These are phyloP conservation scores for Otolemur crassicaudatus DNA, from an alignment of 2,797 vertebrate genomes.

Conservation along the genomic window DNA sequence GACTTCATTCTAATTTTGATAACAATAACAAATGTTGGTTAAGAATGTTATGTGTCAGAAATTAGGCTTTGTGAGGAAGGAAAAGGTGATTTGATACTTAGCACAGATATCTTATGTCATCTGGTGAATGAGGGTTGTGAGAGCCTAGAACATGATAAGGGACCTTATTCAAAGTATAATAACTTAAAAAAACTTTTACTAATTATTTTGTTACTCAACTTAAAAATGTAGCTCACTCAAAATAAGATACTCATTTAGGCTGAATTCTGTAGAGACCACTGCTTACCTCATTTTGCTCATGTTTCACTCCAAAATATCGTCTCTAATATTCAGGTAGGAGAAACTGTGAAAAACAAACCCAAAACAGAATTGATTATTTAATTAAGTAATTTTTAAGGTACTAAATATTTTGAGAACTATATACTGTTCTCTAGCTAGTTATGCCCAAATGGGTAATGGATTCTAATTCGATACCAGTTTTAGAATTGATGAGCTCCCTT, in stretches of 20 bases:
- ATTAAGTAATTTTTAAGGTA: slow-evolving; percentile 29
- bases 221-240: not conserved
- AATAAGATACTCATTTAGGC: not conserved
- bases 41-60: not conserved
- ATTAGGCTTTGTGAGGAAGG: not conserved
- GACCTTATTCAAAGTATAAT: not conserved
- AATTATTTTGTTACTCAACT: not conserved
- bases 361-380: not conserved
- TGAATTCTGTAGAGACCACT: not conserved
- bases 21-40: not conserved
- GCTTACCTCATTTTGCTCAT: not conserved
- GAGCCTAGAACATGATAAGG: not conserved
- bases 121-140: not conserved
- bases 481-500: not conserved
- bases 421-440: not conserved
- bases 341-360: not conserved
- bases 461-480: not conserved
- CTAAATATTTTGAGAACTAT: not conserved
- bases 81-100: not conserved
- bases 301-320: not conserved
- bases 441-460: not conserved
- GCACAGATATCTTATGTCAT: not conserved
- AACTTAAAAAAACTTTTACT: not conserved
- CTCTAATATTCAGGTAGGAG: not conserved
- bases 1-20: not conserved